A percentile compares a stretch with the other conserved stretches of the same genome.
These are phyloP conservation scores for Scaeva pyrastri DNA, from an alignment of 2,888 invertebrate species.

Conservation along the genomic window DNA sequence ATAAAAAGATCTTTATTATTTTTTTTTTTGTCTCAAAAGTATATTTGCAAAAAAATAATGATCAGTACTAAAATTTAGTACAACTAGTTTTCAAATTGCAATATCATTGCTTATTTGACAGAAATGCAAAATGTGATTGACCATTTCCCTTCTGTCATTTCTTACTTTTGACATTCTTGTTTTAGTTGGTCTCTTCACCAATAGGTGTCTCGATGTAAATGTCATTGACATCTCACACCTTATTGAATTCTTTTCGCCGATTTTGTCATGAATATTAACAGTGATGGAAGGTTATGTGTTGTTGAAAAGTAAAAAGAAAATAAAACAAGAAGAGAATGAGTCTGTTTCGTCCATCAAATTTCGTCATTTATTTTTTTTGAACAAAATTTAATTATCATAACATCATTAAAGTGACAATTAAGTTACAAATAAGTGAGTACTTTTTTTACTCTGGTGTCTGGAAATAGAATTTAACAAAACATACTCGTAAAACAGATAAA, in stretches of 20 bases:
- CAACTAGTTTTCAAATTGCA: neutral
- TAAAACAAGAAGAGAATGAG: conserved; percentile 2
- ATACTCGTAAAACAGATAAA: neutral
- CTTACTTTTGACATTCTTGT: conserved; percentile 10
- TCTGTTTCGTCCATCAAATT: neutral
- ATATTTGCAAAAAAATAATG: no score
- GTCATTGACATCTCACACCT: conserved; percentile 39
- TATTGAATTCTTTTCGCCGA: conserved; percentile 20
- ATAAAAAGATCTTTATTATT: neutral
- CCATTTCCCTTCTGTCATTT: neutral
- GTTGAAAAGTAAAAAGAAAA: neutral
- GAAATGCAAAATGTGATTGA: no score
- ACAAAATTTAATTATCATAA: neutral
- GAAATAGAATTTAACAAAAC: neutral
- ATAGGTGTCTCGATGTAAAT: neutral
- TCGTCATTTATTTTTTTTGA: neutral
- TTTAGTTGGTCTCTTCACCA: neutral
- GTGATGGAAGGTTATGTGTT: neutral
- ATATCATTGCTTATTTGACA: no score
- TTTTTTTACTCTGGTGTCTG: neutral
- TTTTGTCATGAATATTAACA: neutral
- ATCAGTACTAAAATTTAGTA: conserved; percentile 26
- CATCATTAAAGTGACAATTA: neutral
- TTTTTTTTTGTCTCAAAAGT: neutral
- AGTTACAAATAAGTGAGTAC: neutral